Conservation (phyloP, 2,797 vertebrate species). For the Perdix hodgsoniae region DNA sequence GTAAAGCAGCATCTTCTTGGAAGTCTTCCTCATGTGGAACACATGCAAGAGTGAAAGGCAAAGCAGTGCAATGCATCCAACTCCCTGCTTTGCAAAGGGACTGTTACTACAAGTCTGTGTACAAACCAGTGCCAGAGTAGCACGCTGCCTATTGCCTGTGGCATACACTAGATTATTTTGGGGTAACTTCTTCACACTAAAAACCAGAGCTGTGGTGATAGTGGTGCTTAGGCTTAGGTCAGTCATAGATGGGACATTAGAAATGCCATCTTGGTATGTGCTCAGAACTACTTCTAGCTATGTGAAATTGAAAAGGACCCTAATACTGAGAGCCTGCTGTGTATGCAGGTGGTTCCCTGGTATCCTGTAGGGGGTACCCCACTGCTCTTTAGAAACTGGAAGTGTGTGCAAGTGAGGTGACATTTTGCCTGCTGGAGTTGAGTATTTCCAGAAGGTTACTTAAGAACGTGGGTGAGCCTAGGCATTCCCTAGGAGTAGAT, state of each 20-base stretch:
- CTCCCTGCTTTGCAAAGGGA: slow-evolving; percentile 4
- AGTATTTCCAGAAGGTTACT: neutral
- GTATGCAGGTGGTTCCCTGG: neutral
- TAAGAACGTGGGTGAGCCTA: neutral
- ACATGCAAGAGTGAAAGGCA: neutral
- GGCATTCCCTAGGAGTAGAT: neutral
- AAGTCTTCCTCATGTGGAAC: slow-evolving; percentile 4
- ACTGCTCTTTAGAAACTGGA: neutral
- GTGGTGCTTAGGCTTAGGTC: neutral
- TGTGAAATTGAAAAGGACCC: neutral
- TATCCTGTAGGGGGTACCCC: neutral
- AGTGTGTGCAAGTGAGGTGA: neutral
- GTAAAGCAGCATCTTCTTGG: slow-evolving; percentile 18
- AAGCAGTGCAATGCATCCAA: neutral
- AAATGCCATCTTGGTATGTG: neutral
- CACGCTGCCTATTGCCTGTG: neutral
- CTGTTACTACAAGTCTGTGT: neutral
- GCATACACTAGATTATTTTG: neutral
- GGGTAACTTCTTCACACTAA: neutral
- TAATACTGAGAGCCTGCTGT: neutral
- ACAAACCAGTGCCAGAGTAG: neutral
- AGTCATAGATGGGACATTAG: neutral
- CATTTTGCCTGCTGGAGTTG: neutral
- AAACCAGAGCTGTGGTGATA: neutral
- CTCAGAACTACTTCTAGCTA: neutral